Base-by-base conservation (phyloP, 2,888 invertebrate species). In the Xestia c-nigrum region DNA sequence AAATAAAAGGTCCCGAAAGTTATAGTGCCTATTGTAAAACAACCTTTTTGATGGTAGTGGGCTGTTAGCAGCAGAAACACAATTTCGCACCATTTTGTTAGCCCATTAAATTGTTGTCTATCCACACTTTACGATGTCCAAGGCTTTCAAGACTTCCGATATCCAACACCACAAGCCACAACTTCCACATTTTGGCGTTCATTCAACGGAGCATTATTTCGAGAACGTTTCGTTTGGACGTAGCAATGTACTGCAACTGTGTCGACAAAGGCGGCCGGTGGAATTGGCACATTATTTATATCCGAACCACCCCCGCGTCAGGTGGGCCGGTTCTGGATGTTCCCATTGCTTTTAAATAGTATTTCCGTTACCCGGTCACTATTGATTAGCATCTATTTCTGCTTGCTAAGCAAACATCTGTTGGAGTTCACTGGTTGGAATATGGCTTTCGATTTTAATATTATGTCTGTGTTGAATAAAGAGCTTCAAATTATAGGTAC, bases 231-330 rank as follows among this genome's bases (percentile, higher is more conserved):
- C 84, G 85, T 82, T 82, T 76, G 66, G 83, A 87, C 89, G 88
- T 90, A 91, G 90, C 91, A 92, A 92, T 85, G 90, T 88, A 90
- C 91, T 90, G 90, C 90, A 93, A 91, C 88, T 90, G 92, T 93
- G 93, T 93, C 92, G 93, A 90, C 91, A 90, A 92, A 88, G 89
- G 87, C 87, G 88, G 88, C 85, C 86, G 89, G 87, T 90, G 88
- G 89, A 94, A 92, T 94, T 94, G 93, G 94, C 91, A 87, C 90
- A 91, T 91, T 94, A 94, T 95, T 94, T 94, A 94, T 94, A 94
- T 87, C 84, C 80, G 85, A 86, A 83, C 89, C 90, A 91, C 91
- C 92, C 90, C 89, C 90, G 85, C 89, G 91, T 88, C 92, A 92
- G 92, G 91, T 93, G 89, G 85, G 79, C 83, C 82, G 81, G 85